Conservation (phyloP, 2,113 vertebrate species). For the Zapus hudsonius region DNA sequence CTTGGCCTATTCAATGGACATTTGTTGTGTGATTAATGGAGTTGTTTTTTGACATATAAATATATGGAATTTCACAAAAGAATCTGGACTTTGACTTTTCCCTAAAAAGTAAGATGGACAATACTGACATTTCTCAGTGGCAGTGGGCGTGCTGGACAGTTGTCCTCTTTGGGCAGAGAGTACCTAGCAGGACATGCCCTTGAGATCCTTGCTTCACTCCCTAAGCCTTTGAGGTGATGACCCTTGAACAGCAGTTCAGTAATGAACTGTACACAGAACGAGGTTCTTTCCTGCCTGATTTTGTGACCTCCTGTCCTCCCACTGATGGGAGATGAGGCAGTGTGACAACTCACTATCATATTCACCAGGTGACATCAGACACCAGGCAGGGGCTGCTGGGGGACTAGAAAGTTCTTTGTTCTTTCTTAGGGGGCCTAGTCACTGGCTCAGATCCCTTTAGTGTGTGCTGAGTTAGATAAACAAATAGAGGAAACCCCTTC, state of each 20-base stretch:
- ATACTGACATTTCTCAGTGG: background rate
- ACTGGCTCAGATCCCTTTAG: background rate
- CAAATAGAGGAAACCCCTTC: background rate
- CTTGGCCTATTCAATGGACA: too few species aligned
- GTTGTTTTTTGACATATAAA: background rate
- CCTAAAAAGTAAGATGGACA: background rate
- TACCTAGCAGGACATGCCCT: background rate
- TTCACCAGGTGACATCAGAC: background rate
- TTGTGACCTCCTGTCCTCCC: background rate
- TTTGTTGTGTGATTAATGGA: background rate
- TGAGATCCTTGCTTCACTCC: background rate
- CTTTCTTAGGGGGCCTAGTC: background rate
- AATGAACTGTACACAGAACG: background rate
- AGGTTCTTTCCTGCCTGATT: background rate
- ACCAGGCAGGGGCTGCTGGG: accelerated
- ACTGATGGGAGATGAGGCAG: background rate
- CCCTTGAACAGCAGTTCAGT: background rate
- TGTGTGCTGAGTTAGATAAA: background rate
- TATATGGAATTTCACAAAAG: background rate
- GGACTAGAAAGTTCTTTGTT: background rate
- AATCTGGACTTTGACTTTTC: background rate
- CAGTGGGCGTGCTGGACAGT: background rate
- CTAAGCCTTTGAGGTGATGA: background rate
- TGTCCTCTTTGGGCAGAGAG: accelerated
- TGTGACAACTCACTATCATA: background rate